phyloP scores from a whole-genome alignment of 2,113 vertebrate genomes.

The Poecilia latipinna region DNA sequence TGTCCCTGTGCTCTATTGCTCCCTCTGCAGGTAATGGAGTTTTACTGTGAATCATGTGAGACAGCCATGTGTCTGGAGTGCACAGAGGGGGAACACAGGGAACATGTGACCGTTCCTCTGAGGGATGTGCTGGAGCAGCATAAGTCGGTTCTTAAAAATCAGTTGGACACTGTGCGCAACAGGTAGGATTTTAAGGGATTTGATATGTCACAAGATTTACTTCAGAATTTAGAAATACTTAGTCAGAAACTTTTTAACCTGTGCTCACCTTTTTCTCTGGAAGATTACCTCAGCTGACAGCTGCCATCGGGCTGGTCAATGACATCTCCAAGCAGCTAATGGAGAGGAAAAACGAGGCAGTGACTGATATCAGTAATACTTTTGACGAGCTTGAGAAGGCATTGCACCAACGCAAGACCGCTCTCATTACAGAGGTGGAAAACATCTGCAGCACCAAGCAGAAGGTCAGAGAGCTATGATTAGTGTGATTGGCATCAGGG shows the following conservation, averaged over 20 bases:
- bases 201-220: background rate
- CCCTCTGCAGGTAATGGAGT: constrained; percentile 91
- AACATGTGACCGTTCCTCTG: constrained; percentile 91
- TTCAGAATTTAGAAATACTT: background rate
- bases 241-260: background rate
- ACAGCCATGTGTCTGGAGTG: constrained; percentile 96
- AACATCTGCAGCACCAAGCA: constrained; percentile 83
- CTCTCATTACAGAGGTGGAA: constrained; percentile 85
- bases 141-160: constrained; percentile 89
- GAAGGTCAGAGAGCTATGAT: constrained; percentile 83
- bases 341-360: constrained; percentile 88
- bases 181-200: constrained; percentile 69
- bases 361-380: constrained; percentile 88
- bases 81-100: constrained; percentile 90
- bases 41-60: constrained; percentile 97
- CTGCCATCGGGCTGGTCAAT: constrained; percentile 89
- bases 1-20: constrained; percentile 36
- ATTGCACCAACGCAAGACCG: constrained; percentile 87
- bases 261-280: background rate
- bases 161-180: constrained; percentile 90
- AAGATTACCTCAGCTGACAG: constrained; percentile 91
- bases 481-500: background rate
- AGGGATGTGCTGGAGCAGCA: constrained; percentile 94
- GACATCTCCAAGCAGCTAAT: constrained; percentile 92
- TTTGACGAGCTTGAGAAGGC: constrained; percentile 93